A percentile compares a stretch with the other conserved stretches of the same genome.
Conservation (phyloP, 2,797 vertebrate species). For the Chrysocyon brachyurus region DNA sequence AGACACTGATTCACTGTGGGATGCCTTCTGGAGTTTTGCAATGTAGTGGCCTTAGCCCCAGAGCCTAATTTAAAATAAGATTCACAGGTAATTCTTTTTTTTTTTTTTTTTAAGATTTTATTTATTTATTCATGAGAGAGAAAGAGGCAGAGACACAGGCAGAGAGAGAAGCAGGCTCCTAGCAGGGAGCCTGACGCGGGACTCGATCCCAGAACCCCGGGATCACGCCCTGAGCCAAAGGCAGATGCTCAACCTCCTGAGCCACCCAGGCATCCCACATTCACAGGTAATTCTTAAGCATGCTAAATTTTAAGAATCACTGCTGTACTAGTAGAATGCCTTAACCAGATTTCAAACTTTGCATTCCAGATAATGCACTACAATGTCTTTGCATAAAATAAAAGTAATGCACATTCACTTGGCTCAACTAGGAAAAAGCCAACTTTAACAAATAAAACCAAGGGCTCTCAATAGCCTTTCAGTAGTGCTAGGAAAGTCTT, state of each 20-base stretch:
- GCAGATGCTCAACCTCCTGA: too few relatives aligned
- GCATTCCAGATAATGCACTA: not conserved
- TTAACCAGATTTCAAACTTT: slow-evolving; percentile 27
- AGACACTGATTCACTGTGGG: not conserved
- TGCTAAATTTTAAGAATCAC: slow-evolving; percentile 29
- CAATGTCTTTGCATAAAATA: slow-evolving; percentile 1
- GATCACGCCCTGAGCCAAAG: too few relatives aligned
- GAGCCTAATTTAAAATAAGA: not conserved
- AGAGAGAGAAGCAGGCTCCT: too few relatives aligned
- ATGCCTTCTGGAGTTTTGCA: not conserved
- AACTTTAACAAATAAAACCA: slow-evolving; percentile 28
- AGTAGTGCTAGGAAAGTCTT: not conserved
- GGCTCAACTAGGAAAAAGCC: slow-evolving; percentile 24
- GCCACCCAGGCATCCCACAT: not conserved
- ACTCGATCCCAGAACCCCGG: too few relatives aligned
- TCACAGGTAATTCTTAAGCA: not conserved
- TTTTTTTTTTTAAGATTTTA: too few relatives aligned
- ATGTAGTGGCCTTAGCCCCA: not conserved
- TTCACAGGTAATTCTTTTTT: not conserved
- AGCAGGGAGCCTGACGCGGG: too few relatives aligned
- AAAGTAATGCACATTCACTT: not conserved
- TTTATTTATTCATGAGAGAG: too few relatives aligned
- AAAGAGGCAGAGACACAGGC: too few relatives aligned
- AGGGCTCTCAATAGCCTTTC: not conserved
- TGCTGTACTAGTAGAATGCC: not conserved